Percentiles rank a stretch among this genome's conserved stretches.
These are phyloP conservation scores for Mellilla xanthometata DNA, from an alignment of 2,888 invertebrate genomes.

Conservation along the genomic window DNA sequence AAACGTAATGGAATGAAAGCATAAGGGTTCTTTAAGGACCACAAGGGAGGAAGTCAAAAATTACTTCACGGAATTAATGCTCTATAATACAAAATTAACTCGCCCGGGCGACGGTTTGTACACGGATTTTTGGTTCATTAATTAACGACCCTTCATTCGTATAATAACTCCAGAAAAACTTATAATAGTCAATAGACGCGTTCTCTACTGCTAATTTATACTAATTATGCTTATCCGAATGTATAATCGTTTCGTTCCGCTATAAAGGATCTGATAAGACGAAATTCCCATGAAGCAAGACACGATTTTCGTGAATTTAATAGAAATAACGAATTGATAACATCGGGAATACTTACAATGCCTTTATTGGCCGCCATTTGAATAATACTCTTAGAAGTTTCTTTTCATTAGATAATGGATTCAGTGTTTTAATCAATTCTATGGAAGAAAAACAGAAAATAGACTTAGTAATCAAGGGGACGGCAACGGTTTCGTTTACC, in stretches of 20 bases:
- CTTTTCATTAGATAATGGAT: too few species aligned
- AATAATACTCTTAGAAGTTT: not conserved
- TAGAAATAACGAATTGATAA: slow-evolving; percentile 35
- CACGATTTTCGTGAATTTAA: slow-evolving; percentile 30
- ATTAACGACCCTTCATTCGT: slow-evolving; percentile 10
- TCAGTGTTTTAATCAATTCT: too few species aligned
- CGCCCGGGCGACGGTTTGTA: not conserved
- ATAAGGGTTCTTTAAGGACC: slow-evolving; percentile 1
- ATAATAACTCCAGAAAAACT: slow-evolving; percentile 15
- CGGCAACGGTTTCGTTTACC: slow-evolving; percentile 47
- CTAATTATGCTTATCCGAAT: slow-evolving; percentile 29
- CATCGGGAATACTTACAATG: slow-evolving; percentile 27
- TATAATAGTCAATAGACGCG: slow-evolving; percentile 20
- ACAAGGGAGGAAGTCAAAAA: slow-evolving; percentile 5
- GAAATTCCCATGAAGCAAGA: slow-evolving; percentile 36
- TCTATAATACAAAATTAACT: slow-evolving; percentile 9
- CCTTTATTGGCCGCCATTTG: slow-evolving; percentile 6
- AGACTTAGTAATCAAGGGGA: slow-evolving; percentile 42
- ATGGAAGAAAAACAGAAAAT: slow-evolving; percentile 34
- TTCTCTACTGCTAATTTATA: slow-evolving; percentile 25
- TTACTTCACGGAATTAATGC: slow-evolving; percentile 14
- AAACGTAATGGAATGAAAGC: slow-evolving; percentile 11
- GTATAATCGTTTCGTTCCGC: slow-evolving; percentile 25
- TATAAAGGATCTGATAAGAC: slow-evolving; percentile 36
- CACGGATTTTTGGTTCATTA: slow-evolving; percentile 24